Base-by-base conservation (phyloP, 2,113 vertebrate species). In the Gopherus flavomarginatus region DNA sequence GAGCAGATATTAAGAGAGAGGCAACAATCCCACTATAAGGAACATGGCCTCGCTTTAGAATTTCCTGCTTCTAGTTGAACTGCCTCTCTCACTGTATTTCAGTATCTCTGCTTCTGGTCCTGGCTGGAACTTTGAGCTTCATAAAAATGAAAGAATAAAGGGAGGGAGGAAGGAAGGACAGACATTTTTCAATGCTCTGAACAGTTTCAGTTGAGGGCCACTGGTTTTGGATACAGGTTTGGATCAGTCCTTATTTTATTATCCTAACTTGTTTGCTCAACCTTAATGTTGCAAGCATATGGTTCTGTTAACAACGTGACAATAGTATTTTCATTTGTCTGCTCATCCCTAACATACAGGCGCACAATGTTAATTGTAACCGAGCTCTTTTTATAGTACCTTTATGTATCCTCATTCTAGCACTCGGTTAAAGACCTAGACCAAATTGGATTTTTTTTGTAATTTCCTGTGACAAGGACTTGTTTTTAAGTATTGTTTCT, bases 371-470 rank as follows among this genome's bases (percentile, higher is more conserved):
- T 88, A 95, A 3, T 87, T 83, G 77, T 49, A 89, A 56, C 31
- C 69, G 83, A 3, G 16, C 12, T 62, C 77, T 90, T 69, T 88
- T 29, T 83, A 93, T 85, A 95, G 89, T 62, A 27, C 65, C 83
- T 87, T 57, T 54, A 56, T 85, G 62, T 85, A 90, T n/a, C 95
- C 90, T 92, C 96, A 96, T 97, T 96, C 97, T 89, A 96, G 93
- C 95, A 96, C 96, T 97, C 94, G 87, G 94, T 95, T 92, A 93
- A 4, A 54, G 97, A 96, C 97, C 86, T 91, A 96, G 93, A 97
- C 89, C 91, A 95, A 98, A 90, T 90, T 86, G 92, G 93, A 91
- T 95, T 98, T 97, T 97, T 87, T 97, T 49, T 93, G 47, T 49
- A 94, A 81, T 89, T 97, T 96, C 90, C 93, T 90, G 93, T 87